These are phyloP conservation scores for Protaetia brevitarsis DNA, from an alignment of 1,140 invertebrate species.

Conservation along the genomic window DNA sequence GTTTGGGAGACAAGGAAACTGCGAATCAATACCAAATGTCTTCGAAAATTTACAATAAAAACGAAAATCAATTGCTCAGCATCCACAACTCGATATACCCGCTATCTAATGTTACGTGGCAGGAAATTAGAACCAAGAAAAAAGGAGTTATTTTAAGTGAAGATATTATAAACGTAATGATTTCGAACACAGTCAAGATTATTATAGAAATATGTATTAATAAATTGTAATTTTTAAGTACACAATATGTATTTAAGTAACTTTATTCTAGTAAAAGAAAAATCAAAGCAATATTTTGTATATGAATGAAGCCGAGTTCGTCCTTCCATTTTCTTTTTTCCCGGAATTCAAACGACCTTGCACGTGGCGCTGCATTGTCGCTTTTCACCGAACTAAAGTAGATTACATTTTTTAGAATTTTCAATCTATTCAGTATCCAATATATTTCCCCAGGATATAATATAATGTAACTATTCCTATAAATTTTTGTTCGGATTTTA, in stretches of 20 bases:
- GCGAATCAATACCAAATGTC: neutral
- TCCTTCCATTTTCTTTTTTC: too few relatives aligned
- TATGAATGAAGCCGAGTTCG: too few relatives aligned
- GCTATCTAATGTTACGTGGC: neutral
- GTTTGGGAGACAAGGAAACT: neutral
- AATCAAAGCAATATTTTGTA: too few relatives aligned
- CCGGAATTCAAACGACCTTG: too few relatives aligned
- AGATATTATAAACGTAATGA: neutral
- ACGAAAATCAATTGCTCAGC: neutral
- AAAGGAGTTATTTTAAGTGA: slow-evolving; percentile 1
- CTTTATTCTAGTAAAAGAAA: neutral
- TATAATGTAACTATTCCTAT: too few relatives aligned
- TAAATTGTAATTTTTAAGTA: slow-evolving; percentile 17
- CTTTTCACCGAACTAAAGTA: too few relatives aligned
- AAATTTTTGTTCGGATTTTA: too few relatives aligned
- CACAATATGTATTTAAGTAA: neutral
- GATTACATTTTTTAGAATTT: too few relatives aligned
- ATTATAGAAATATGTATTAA: slow-evolving; percentile 6
- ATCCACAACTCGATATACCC: slow-evolving; percentile 1
- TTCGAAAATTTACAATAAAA: neutral
- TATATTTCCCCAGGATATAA: too few relatives aligned
- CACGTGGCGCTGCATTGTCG: too few relatives aligned
- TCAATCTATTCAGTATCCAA: too few relatives aligned
- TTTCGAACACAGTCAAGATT: neutral
- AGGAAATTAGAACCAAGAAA: neutral